These are phyloP conservation scores for Nephrotoma appendiculata DNA, from an alignment of 2,888 invertebrate species.

Conservation along the genomic window DNA sequence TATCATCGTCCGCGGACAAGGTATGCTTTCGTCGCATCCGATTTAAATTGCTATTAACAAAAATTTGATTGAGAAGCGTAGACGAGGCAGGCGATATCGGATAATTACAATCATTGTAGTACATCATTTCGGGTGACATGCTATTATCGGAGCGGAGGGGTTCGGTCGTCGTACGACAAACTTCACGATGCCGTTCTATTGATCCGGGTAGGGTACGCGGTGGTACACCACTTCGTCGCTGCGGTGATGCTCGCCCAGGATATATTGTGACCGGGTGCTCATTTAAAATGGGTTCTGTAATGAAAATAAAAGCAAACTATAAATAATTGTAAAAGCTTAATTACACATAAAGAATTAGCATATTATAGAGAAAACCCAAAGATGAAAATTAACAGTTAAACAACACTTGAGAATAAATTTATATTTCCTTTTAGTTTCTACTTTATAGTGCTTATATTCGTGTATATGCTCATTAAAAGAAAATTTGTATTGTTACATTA, in stretches of 20 bases:
- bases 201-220: slow-evolving; percentile 55
- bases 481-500: neutral
- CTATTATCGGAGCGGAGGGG: neutral
- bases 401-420: neutral
- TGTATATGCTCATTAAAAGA: neutral
- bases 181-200: slow-evolving; percentile 66
- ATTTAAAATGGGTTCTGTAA: slow-evolving; percentile 33
- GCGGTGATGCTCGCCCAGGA: slow-evolving; percentile 34
- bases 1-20: slow-evolving; percentile 7
- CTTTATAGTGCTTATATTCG: neutral
- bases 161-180: slow-evolving; percentile 36
- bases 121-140: slow-evolving; percentile 22
- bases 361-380: neutral
- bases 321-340: neutral
- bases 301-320: neutral
- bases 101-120: slow-evolving; percentile 22
- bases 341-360: neutral
- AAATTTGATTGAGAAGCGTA: slow-evolving; percentile 34
- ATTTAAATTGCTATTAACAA: slow-evolving; percentile 11
- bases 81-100: slow-evolving; percentile 29
- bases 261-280: slow-evolving; percentile 54
- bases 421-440: neutral
- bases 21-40: neutral
- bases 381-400: neutral
- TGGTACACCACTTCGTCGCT: slow-evolving; percentile 37